phyloP scores from a whole-genome alignment of 2,888 invertebrate species.

The Nymphalis urticae region DNA sequence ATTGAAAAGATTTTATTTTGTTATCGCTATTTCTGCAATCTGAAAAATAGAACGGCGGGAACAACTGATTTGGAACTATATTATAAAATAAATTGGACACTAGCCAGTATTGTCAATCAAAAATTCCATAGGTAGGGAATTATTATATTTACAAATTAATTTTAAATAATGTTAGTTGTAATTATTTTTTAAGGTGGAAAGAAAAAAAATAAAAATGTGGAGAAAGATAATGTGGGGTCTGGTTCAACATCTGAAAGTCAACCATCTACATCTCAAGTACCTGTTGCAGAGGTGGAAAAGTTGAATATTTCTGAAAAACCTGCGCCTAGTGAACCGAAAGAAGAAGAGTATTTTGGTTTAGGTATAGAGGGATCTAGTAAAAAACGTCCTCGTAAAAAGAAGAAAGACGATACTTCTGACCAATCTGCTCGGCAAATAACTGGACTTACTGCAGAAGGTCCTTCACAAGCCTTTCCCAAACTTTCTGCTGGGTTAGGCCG shows the following conservation, averaged over 20 bases:
- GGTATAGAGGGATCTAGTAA: constrained; percentile 42
- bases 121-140: no score
- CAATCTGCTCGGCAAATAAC: constrained; percentile 1
- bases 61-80: no score
- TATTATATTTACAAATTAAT: not conserved
- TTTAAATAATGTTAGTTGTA: not conserved
- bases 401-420: constrained; percentile 37
- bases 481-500: constrained; percentile 10
- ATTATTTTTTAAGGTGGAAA: constrained; percentile 41
- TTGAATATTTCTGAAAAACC: constrained; percentile 22
- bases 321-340: constrained; percentile 29
- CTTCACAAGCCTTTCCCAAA: constrained; percentile 9
- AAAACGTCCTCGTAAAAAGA: constrained; percentile 48
- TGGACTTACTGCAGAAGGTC: constrained; percentile 2
- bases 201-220: constrained; percentile 45
- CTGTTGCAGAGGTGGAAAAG: constrained; percentile 17
- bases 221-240: constrained; percentile 21
- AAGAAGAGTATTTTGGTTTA: constrained; percentile 38
- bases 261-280: constrained; percentile 20
- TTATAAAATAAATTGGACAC: no score
- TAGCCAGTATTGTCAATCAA: no score
- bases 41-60: no score
- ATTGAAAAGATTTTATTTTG: no score
- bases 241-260: constrained; percentile 24
- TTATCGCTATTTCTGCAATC: no score